Percentiles rank a stretch among this genome's conserved stretches.
Conservation (phyloP, 2,888 invertebrate species). For the Nemotelus nigrinus region DNA sequence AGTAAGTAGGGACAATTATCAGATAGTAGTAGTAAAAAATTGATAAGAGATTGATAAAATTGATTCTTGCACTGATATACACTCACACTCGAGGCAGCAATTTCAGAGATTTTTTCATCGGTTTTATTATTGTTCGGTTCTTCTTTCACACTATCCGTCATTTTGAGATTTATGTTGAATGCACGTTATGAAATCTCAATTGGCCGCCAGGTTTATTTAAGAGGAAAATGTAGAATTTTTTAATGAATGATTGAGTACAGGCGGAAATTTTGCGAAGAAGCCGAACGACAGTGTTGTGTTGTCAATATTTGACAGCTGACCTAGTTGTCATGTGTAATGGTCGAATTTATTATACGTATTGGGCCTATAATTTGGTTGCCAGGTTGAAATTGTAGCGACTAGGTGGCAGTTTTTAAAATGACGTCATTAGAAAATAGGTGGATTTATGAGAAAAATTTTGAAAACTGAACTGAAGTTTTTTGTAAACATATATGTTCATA, state of each 20-base stretch:
- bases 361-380: neutral
- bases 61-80: neutral
- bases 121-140: conserved; percentile 54
- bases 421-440: conserved; percentile 3
- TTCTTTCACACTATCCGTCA: conserved; percentile 55
- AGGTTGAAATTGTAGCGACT: neutral
- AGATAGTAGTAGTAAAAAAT: conserved; percentile 50
- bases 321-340: conserved; percentile 31
- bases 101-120: conserved; percentile 60
- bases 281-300: conserved; percentile 54
- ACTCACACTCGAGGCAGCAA: conserved; percentile 64
- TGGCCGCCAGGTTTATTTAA: neutral
- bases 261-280: conserved; percentile 35
- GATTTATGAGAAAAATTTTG: neutral
- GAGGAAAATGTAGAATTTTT: conserved; percentile 1
- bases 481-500: too few relatives aligned
- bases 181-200: neutral
- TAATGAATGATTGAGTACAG: neutral
- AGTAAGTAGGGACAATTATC: neutral
- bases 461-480: neutral
- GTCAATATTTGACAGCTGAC: conserved; percentile 54
- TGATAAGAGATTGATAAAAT: conserved; percentile 50
- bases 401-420: conserved; percentile 13
- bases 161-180: conserved; percentile 46
- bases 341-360: conserved; percentile 1